Evolutionary conservation across 35 echinoderm and acorn worm genomes (phyloP).

Genomic region (Holothuria glaberrima): DNA sequence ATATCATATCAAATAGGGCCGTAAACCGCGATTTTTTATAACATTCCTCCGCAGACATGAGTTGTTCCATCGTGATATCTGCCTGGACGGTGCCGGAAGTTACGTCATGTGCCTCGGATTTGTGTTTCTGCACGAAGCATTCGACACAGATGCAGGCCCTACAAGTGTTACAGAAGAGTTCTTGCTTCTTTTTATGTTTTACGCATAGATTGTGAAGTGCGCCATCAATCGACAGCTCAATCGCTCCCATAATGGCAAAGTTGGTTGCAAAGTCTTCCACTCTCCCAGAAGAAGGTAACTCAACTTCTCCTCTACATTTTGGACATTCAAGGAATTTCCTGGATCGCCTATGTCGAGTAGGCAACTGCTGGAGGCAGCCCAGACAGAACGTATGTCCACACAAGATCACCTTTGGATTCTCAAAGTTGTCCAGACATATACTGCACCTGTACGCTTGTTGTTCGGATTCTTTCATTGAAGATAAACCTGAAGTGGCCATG

Average conservation of each 20-base stretch:
- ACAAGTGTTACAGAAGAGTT: slow-evolving; percentile 42
- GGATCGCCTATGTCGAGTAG: no score
- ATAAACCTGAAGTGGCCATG: no score
- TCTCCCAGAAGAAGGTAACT: slow-evolving; percentile 19
- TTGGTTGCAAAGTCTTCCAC: slow-evolving; percentile 46
- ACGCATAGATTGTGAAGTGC: neutral
- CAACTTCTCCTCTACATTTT: neutral
- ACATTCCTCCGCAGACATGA: neutral
- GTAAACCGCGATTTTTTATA: no score
- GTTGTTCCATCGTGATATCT: neutral
- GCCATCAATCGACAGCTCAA: neutral
- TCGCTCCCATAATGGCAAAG: neutral
- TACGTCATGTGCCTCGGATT: neutral
- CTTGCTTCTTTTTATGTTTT: slow-evolving; percentile 4
- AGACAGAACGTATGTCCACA: no score
- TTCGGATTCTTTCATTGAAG: no score
- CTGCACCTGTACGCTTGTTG: no score
- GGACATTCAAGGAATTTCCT: neutral
- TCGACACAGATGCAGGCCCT: neutral
- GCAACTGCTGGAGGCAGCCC: no score
- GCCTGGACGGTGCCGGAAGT: neutral
- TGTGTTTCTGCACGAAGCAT: slow-evolving; percentile 14
- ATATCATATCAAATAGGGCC: no score
- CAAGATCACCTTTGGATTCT: no score
- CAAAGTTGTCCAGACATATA: no score